phyloP scores from a whole-genome alignment of 2,797 vertebrate genomes.

The Tachyglossus aculeatus region DNA sequence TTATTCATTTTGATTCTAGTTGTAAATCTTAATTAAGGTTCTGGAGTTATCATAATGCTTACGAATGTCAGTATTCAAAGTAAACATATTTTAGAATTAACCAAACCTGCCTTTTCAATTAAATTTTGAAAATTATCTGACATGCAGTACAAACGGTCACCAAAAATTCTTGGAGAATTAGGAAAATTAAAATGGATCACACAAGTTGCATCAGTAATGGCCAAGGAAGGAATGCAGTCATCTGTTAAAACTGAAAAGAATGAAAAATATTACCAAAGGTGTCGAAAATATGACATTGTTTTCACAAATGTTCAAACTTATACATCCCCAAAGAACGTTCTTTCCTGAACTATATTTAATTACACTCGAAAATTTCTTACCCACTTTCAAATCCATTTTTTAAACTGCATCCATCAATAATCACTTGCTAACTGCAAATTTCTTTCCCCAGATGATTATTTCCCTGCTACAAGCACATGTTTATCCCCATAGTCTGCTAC shows the following conservation, averaged over 20 bases:
- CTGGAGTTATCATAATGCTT: not conserved
- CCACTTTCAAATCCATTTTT: too few relatives aligned
- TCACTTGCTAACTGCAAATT: too few relatives aligned
- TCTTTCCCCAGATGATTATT: too few relatives aligned
- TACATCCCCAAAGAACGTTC: not conserved
- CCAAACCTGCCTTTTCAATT: slow-evolving; percentile 77
- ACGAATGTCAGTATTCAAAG: not conserved
- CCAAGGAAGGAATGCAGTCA: slow-evolving; percentile 76
- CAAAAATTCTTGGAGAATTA: slow-evolving; percentile 77
- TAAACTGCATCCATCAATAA: too few relatives aligned
- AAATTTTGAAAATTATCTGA: slow-evolving; percentile 79
- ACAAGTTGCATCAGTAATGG: slow-evolving; percentile 86
- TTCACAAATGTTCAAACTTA: not conserved
- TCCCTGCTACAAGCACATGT: too few relatives aligned
- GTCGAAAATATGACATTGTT: rapidly evolving
- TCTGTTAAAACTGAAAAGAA: slow-evolving; percentile 82
- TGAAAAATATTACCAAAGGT: rapidly evolving
- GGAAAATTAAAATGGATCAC: slow-evolving; percentile 91
- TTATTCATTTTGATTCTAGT: not conserved
- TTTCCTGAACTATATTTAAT: not conserved
- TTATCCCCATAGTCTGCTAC: too few relatives aligned
- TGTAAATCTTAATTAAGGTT: not conserved
- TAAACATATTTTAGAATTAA: not conserved
- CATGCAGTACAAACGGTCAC: slow-evolving; percentile 83
- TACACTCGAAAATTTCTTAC: not conserved